Evolutionary conservation across 2,888 invertebrate genomes (phyloP).

Genomic region (Meteorus colon): DNA sequence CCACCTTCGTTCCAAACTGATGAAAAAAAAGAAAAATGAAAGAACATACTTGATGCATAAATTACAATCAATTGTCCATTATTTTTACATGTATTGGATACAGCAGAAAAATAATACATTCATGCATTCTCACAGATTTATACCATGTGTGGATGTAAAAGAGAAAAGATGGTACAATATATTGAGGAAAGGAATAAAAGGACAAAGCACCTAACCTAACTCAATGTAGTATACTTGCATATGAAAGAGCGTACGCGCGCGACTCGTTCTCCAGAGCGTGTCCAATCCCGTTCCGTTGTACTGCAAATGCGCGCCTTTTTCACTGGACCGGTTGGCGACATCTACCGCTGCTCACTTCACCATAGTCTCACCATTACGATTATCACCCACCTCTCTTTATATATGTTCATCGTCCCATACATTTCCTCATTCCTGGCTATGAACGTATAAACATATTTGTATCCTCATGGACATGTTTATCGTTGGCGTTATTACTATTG

Average conservation of each 20-base stretch:
- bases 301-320: constrained; percentile 4
- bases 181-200: background rate
- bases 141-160: background rate
- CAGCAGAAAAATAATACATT: too few relatives aligned
- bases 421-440: constrained; percentile 60
- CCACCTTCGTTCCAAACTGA: background rate
- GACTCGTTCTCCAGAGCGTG: background rate
- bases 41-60: background rate
- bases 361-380: constrained; percentile 2
- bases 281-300: constrained; percentile 2
- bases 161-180: background rate
- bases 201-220: constrained; percentile 1
- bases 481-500: background rate
- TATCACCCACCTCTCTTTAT: constrained; percentile 28
- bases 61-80: too few relatives aligned
- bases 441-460: constrained; percentile 25
- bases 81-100: too few relatives aligned
- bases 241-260: background rate
- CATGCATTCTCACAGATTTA: too few relatives aligned
- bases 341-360: constrained; percentile 57
- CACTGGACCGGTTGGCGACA: constrained; percentile 61
- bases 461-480: background rate
- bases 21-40: background rate
- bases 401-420: constrained; percentile 31
- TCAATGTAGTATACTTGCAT: background rate